Evolutionary conservation across 1,140 invertebrate genomes (phyloP), one percentile per base, ranked within the genome.

Genomic region (Streblospio benedicti): DNA sequence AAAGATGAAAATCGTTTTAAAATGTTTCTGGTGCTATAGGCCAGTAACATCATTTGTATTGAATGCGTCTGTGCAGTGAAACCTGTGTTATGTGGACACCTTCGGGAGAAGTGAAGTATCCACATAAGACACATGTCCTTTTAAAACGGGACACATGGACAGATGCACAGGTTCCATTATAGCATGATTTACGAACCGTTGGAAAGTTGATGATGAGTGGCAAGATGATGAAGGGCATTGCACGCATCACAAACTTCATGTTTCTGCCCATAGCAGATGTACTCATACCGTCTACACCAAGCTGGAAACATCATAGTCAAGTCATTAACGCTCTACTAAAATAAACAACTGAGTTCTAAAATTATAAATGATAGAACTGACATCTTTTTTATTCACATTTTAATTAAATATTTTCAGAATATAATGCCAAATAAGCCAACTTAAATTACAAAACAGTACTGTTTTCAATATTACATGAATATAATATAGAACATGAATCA

Each of bases 191-290:
- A 81, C 82, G 81, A 79, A 87, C 86, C 27, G 86, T 83, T n/a
- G 90, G 86, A 70, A 97, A 96, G 71, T 91, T 87, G 27, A 91
- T 82, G 16, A 85, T 89, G 67, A 95, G 87, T 3, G 91, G 88
- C 47, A 96, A 84, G 68, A 92, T 85, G 25, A 91, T 62, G 9
- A 95, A 0, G 12, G 93, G 93, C 33, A 95, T 63, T 1, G 81
- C 84, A 65, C 86, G 76, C 0, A 94, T 68, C 1, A 88, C 72
- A 71, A 88, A 88, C 76, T 85, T 88, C 80, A 90, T 83, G 1
- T 45, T 59, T 53, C 67, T 65, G 33, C 54, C 59, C 45, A 86
- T 81, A 64, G 84, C 84, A 65, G 84, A 77, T 0, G 85, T 74
- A 6, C 78, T 77, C 49, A 89, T 81, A 0, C 84, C 84, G 53